Percentiles rank a stretch among this genome's conserved stretches.
Evolutionary conservation across 2,888 invertebrate species (phyloP).

Genomic region (Sinodicranocentrus sp.): DNA sequence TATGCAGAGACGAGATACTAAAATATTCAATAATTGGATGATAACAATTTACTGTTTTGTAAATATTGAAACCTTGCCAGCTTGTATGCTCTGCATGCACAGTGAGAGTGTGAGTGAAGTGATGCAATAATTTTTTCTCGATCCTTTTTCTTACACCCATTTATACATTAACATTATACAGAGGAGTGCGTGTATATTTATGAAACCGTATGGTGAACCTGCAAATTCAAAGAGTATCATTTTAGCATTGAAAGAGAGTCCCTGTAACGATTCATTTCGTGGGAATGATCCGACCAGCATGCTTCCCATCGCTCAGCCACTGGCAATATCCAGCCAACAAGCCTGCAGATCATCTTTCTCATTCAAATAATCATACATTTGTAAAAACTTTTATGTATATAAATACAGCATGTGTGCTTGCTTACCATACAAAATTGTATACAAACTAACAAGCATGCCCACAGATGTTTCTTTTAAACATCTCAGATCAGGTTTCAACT

Average conservation of each 20-base stretch:
- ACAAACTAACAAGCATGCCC: constrained; percentile 29
- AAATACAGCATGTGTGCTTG: too few relatives aligned
- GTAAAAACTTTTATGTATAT: too few relatives aligned
- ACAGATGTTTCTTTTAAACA: constrained; percentile 50
- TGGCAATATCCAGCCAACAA: constrained; percentile 37
- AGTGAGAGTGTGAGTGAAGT: neutral
- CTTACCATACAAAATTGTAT: neutral
- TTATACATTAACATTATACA: too few relatives aligned
- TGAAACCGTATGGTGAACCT: neutral
- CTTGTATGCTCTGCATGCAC: neutral
- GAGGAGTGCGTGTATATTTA: too few relatives aligned
- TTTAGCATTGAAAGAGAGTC: neutral
- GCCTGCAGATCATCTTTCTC: neutral
- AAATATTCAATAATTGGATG: constrained; percentile 9
- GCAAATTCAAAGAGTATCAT: neutral
- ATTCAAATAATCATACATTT: neutral
- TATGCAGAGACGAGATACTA: neutral
- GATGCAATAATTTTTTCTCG: neutral
- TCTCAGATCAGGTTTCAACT: constrained; percentile 54
- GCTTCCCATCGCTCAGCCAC: constrained; percentile 56
- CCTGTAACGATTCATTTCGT: constrained; percentile 59
- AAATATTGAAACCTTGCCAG: constrained; percentile 1
- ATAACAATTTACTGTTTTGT: neutral
- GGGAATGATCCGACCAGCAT: constrained; percentile 51
- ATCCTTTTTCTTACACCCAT: too few relatives aligned